A percentile compares a stretch with the other conserved stretches of the same genome.
Conservation (phyloP, 2,113 vertebrate species). For the Mola mola region DNA sequence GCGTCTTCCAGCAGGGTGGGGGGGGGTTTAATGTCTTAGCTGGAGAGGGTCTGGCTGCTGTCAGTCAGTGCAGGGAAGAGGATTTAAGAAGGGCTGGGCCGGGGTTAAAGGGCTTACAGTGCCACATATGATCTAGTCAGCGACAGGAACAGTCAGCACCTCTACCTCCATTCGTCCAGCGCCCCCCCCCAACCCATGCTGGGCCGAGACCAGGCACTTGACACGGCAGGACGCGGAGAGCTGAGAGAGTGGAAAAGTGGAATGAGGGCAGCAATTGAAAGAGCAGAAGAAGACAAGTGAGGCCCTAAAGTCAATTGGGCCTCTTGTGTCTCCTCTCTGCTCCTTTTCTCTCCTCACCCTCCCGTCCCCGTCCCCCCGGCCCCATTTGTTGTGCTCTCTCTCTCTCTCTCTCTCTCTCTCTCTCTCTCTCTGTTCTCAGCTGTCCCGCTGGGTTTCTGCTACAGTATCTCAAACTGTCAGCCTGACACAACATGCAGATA, state of each 20-base stretch:
- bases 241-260: constrained; percentile 32
- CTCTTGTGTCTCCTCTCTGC: constrained; percentile 40
- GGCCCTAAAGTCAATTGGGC: constrained; percentile 57
- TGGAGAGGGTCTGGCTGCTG: constrained; percentile 50
- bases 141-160: constrained; percentile 79
- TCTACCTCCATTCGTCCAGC: constrained; percentile 54
- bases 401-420: background rate
- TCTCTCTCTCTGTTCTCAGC: too few relatives aligned
- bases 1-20: too few relatives aligned
- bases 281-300: constrained; percentile 56
- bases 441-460: constrained; percentile 18
- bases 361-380: constrained; percentile 25
- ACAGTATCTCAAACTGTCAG: background rate
- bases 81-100: constrained; percentile 62
- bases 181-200: constrained; percentile 25
- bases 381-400: background rate
- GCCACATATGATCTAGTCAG: constrained; percentile 76
- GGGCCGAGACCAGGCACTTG: constrained; percentile 54
- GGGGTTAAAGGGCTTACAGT: constrained; percentile 69
- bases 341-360: constrained; percentile 15
- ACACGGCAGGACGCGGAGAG: constrained; percentile 15
- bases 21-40: constrained; percentile 26
- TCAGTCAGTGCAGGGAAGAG: constrained; percentile 62
- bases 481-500: background rate
- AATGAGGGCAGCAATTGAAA: constrained; percentile 51